These are phyloP conservation scores for Anthoscopus minutus DNA, from an alignment of 2,113 vertebrate species.

Conservation along the genomic window DNA sequence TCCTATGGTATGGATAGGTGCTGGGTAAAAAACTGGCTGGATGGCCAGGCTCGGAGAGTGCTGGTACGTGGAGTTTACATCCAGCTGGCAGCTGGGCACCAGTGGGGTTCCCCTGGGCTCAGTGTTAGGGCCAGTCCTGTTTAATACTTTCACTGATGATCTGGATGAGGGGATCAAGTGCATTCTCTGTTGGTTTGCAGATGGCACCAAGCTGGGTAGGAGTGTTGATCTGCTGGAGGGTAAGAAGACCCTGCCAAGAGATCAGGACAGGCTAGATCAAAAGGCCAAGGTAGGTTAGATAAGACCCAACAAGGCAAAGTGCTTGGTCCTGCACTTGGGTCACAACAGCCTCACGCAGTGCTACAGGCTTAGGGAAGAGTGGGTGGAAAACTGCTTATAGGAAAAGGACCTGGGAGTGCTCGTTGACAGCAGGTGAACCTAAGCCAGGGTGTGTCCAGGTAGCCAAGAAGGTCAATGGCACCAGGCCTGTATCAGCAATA, in stretches of 20 bases:
- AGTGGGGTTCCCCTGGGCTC: background rate
- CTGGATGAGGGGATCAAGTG: fast-evolving
- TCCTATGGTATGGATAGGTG: background rate
- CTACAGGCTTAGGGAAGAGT: background rate
- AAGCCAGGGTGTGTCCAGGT: background rate
- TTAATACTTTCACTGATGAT: background rate
- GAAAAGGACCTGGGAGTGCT: background rate
- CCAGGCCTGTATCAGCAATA: background rate
- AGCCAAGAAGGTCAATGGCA: background rate
- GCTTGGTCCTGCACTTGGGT: background rate
- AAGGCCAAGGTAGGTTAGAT: background rate
- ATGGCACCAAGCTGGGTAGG: background rate
- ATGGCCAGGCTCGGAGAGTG: background rate
- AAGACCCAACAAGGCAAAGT: background rate
- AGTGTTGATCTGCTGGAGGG: background rate
- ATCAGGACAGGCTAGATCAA: background rate
- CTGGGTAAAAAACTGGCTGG: background rate
- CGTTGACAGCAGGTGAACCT: background rate
- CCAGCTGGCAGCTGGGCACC: background rate
- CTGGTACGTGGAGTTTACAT: background rate
- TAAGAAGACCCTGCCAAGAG: background rate
- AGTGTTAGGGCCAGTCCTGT: background rate
- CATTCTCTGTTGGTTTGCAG: background rate
- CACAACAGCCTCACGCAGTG: fast-evolving
- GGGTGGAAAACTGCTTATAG: background rate